A percentile compares a stretch with the other conserved stretches of the same genome.
Conservation (phyloP, 2,888 invertebrate species). For the Neocrepidodera transversa region DNA sequence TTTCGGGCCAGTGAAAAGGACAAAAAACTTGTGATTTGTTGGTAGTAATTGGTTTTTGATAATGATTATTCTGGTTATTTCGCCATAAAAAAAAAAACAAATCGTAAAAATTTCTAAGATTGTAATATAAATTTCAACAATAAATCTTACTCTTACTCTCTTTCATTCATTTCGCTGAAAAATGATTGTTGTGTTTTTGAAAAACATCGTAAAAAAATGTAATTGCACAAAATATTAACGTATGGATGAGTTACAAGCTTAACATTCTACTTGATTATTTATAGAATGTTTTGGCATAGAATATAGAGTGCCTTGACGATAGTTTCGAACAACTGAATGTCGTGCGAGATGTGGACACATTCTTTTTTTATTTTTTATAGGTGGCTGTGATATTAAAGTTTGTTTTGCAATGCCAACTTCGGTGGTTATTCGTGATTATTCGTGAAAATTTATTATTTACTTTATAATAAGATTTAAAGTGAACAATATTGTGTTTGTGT, state of each 20-base stretch:
- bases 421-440: neutral
- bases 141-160: too few species aligned
- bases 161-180: neutral
- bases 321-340: constrained; percentile 32
- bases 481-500: neutral
- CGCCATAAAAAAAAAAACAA: too few species aligned
- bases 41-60: too few species aligned
- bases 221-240: constrained; percentile 19
- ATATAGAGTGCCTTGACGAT: constrained; percentile 43
- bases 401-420: neutral
- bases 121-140: too few species aligned
- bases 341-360: constrained; percentile 34
- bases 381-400: constrained; percentile 18
- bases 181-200: neutral
- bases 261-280: constrained; percentile 47
- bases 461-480: neutral
- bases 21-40: too few species aligned
- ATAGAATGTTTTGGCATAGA: constrained; percentile 54
- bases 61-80: too few species aligned
- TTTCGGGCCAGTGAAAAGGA: too few species aligned
- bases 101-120: too few species aligned
- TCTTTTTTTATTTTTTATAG: constrained; percentile 25
- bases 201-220: constrained; percentile 19
- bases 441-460: neutral
- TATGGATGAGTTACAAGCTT: constrained; percentile 26